phyloP scores from a whole-genome alignment of 2,113 vertebrate species.

The Mormyrus lacerda region DNA sequence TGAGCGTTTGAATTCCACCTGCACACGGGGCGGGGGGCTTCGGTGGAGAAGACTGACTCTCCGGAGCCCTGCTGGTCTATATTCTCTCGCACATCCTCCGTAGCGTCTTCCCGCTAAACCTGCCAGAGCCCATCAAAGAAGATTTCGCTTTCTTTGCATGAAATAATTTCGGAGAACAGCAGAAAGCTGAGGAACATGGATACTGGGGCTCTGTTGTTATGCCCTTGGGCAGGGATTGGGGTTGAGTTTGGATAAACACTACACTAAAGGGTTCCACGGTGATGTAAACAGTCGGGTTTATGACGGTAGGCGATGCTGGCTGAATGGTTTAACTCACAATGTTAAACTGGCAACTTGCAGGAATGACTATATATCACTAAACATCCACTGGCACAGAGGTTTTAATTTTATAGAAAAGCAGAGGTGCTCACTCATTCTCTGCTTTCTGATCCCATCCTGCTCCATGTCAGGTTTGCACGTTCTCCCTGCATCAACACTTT shows the following conservation, averaged over 20 bases:
- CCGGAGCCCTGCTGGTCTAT: background rate
- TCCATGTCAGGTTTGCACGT: background rate
- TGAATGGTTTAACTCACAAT: background rate
- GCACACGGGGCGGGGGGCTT: background rate
- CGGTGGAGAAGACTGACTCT: background rate
- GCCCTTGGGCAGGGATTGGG: background rate
- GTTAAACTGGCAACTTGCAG: background rate
- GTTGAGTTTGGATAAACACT: background rate
- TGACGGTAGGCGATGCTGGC: background rate
- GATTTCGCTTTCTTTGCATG: background rate
- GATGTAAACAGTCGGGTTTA: background rate
- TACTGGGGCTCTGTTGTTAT: background rate
- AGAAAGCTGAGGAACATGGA: background rate
- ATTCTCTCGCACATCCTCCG: background rate
- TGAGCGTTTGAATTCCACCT: background rate
- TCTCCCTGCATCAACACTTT: background rate
- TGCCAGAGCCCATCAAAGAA: background rate
- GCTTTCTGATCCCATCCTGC: background rate
- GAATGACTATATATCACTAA: constrained; percentile 9
- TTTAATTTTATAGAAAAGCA: background rate
- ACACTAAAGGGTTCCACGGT: background rate
- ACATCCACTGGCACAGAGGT: background rate
- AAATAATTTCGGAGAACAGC: background rate
- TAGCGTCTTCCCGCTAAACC: background rate
- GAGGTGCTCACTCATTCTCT: background rate